Conservation (phyloP, 2,888 invertebrate genomes). For the Spicauda simplicius region DNA sequence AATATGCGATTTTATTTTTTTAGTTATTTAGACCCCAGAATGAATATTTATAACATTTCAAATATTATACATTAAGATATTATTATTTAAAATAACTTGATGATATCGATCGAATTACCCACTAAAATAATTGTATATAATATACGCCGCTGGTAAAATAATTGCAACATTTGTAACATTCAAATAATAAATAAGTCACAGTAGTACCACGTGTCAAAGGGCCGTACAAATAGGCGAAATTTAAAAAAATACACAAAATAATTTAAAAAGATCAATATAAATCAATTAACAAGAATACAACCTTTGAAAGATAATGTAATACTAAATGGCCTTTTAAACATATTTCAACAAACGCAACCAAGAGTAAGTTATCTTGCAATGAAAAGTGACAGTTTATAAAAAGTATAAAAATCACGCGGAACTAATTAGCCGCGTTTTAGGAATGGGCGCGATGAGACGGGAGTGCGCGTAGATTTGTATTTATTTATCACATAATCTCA, state of each 20-base stretch:
- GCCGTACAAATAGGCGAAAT: not conserved
- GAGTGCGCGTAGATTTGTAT: too few species aligned
- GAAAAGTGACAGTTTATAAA: not conserved
- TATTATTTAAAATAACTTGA: not conserved
- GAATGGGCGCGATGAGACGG: too few species aligned
- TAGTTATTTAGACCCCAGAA: too few species aligned
- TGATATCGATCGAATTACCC: not conserved
- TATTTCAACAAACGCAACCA: not conserved
- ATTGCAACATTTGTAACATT: not conserved
- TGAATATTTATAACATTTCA: too few species aligned
- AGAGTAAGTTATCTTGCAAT: not conserved
- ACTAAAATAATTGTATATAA: constrained; percentile 9
- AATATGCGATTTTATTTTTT: too few species aligned
- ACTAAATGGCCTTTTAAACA: constrained; percentile 10
- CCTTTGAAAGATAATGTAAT: constrained; percentile 18
- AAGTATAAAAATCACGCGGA: too few species aligned
- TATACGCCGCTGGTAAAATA: not conserved
- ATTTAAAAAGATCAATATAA: constrained; percentile 12
- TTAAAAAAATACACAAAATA: constrained; percentile 5
- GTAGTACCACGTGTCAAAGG: not conserved
- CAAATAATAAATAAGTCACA: constrained; percentile 12
- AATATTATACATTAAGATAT: not conserved
- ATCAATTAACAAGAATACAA: constrained; percentile 22
- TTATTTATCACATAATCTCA: too few species aligned
- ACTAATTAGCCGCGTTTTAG: too few species aligned